A percentile compares a stretch with the other conserved stretches of the same genome.
Conservation (phyloP, 2,797 vertebrate species). For the Hipposideros larvatus region DNA sequence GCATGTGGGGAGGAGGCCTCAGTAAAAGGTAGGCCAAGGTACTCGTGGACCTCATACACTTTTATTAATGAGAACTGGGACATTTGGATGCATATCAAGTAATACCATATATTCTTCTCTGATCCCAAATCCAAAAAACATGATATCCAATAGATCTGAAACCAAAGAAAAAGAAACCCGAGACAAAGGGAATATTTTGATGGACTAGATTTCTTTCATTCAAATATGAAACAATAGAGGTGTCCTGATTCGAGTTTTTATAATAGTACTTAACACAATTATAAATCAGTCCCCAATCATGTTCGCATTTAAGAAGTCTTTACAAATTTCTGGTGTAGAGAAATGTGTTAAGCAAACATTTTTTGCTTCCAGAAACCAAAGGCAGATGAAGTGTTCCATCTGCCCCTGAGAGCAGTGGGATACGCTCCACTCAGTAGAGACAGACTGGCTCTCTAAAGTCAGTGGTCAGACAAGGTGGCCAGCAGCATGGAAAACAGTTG, state of each 20-base stretch:
- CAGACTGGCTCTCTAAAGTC: background rate
- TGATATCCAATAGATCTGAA: conserved; percentile 29
- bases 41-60: background rate
- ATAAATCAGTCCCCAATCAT: background rate
- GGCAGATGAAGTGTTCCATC: background rate
- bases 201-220: conserved; percentile 19
- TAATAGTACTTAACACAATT: background rate
- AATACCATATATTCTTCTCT: background rate
- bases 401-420: background rate
- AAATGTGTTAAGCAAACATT: background rate
- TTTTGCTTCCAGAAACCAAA: background rate
- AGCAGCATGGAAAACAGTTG: background rate
- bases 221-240: background rate
- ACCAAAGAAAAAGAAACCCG: background rate
- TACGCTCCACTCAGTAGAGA: background rate
- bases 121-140: background rate
- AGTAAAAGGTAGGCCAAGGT: background rate
- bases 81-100: background rate
- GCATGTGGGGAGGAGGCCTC: too few species aligned
- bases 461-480: background rate
- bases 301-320: background rate
- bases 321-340: background rate
- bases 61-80: conserved; percentile 8
- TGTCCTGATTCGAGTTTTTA: background rate
- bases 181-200: background rate